Conservation (phyloP, 2,888 invertebrate species). For the Caenorhabditis sp. region DNA sequence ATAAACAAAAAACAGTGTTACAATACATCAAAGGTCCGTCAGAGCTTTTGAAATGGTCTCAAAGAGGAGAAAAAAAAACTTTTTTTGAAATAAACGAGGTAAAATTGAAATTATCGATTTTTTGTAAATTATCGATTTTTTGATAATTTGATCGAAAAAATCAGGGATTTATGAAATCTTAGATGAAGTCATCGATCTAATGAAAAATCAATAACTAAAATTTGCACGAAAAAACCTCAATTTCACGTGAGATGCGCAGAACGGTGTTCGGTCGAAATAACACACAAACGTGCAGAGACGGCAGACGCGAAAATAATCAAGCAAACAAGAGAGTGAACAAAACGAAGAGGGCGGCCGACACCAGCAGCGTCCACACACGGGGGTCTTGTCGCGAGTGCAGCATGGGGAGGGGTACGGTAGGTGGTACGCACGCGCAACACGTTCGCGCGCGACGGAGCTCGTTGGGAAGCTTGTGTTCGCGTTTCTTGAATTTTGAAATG, state of each 20-base stretch:
- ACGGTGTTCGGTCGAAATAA: conserved; percentile 28
- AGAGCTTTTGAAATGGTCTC: neutral
- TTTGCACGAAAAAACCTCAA: conserved; percentile 4
- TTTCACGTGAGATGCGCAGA: conserved; percentile 38
- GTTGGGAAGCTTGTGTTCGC: neutral
- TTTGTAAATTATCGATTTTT: conserved; percentile 2
- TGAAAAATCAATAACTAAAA: neutral
- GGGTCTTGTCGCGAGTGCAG: conserved; percentile 30
- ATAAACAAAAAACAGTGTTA: neutral
- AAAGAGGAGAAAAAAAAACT: neutral
- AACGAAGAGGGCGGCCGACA: conserved; percentile 4
- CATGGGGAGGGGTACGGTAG: conserved; percentile 28
- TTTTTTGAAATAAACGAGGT: neutral
- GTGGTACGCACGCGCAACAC: conserved; percentile 34
- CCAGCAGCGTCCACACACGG: conserved; percentile 2
- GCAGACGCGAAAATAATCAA: conserved; percentile 17
- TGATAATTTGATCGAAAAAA: neutral
- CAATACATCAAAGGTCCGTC: neutral
- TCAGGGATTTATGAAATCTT: conserved; percentile 5
- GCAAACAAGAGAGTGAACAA: conserved; percentile 6
- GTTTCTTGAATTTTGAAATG: neutral
- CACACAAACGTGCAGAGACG: conserved; percentile 11
- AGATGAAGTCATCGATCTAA: conserved; percentile 10
- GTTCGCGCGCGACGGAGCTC: conserved; percentile 21
- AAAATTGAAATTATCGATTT: neutral